A percentile compares a stretch with the other conserved stretches of the same genome.
phyloP scores from a whole-genome alignment of 1,140 invertebrate genomes.

The Tachypleus tridentatus region DNA sequence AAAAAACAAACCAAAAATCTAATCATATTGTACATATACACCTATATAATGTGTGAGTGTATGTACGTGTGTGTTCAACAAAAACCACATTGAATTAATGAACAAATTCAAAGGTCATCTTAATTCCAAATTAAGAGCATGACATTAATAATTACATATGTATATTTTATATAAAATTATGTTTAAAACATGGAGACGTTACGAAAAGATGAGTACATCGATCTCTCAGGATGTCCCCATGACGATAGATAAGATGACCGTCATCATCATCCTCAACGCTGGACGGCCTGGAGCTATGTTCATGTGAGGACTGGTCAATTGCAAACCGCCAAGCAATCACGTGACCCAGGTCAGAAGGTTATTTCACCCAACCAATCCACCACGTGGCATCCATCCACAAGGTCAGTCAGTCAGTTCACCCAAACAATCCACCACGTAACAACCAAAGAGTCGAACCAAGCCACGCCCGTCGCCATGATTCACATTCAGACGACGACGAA shows the following conservation, averaged over 20 bases:
- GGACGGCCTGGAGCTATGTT: conserved; percentile 53
- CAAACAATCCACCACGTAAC: background rate
- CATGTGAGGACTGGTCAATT: background rate
- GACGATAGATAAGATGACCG: conserved; percentile 98
- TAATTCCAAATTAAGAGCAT: no score
- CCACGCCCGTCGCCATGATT: background rate
- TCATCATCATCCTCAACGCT: conserved; percentile 95
- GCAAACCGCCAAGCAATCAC: background rate
- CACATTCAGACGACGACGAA: no score
- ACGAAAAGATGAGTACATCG: conserved; percentile 69
- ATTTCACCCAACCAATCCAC: background rate
- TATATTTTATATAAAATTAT: no score
- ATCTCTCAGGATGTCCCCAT: conserved; percentile 94
- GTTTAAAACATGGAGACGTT: conserved; percentile 2
- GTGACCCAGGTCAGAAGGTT: no score
- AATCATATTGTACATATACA: no score
- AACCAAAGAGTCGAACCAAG: no score
- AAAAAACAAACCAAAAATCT: no score
- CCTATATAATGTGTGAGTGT: no score
- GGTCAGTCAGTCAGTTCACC: background rate
- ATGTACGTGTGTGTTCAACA: no score
- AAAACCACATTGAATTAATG: no score
- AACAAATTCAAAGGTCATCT: no score
- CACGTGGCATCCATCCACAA: background rate
- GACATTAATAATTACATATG: no score